These are phyloP conservation scores for Acrobasis repandana DNA, from an alignment of 2,888 invertebrate species.

Conservation along the genomic window DNA sequence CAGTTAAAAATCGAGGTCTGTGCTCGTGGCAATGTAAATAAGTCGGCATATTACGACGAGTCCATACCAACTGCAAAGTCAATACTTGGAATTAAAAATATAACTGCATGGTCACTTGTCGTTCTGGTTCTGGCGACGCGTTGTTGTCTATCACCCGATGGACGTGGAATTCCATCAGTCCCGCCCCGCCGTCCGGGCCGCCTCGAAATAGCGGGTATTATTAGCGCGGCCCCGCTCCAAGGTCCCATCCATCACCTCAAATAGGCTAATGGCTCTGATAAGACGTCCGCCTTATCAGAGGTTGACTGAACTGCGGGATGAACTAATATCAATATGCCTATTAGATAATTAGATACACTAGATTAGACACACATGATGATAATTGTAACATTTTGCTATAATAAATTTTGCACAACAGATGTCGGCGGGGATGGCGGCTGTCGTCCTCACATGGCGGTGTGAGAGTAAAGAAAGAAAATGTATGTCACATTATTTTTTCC, in stretches of 20 bases:
- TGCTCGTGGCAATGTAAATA: no score
- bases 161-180: no score
- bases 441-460: no score
- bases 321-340: not conserved
- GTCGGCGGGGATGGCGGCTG: not conserved
- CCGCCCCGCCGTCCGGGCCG: not conserved
- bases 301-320: not conserved
- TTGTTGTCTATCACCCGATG: no score
- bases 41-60: no score
- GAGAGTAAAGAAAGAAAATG: no score
- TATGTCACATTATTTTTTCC: no score
- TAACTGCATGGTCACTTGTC: no score
- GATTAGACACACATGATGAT: not conserved
- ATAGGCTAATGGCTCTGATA: constrained; percentile 15
- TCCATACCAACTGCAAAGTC: no score
- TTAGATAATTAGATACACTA: not conserved
- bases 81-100: no score
- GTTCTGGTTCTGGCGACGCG: no score
- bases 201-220: not conserved
- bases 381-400: not conserved
- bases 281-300: not conserved
- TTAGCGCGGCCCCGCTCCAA: not conserved
- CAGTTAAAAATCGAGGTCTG: no score
- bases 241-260: constrained; percentile 12
- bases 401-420: not conserved